These are phyloP conservation scores for Tetrapedia diversipes DNA, from an alignment of 2,888 invertebrate species.

Conservation along the genomic window DNA sequence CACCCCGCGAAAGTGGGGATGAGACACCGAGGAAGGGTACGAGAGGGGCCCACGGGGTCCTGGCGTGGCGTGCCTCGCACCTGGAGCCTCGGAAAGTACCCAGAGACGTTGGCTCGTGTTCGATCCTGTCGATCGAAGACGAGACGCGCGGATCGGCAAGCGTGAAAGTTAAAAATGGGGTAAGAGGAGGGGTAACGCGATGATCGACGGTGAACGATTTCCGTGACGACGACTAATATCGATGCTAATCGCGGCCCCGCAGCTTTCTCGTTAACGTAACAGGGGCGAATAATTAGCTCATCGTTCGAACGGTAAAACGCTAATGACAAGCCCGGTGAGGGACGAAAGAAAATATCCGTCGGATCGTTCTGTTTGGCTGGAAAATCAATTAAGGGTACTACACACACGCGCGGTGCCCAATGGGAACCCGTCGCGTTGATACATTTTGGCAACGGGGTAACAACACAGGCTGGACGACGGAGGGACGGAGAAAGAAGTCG, in stretches of 20 bases:
- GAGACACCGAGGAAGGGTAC: conserved; percentile 35
- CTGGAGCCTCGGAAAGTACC: conserved; percentile 60
- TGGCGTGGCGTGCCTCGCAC: conserved; percentile 62
- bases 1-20: conserved; percentile 22
- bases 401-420: background rate
- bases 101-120: conserved; percentile 51
- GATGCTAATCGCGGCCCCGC: no score
- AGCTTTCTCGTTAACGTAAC: no score
- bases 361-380: conserved; percentile 26
- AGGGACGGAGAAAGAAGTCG: conserved; percentile 36
- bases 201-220: background rate
- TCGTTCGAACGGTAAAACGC: background rate
- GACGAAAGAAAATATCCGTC: conserved; percentile 4
- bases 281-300: no score
- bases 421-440: conserved; percentile 50
- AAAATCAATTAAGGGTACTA: conserved; percentile 47
- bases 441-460: conserved; percentile 61
- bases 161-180: background rate
- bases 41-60: conserved; percentile 43
- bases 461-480: conserved; percentile 26
- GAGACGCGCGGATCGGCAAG: conserved; percentile 1
- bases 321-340: no score
- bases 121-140: conserved; percentile 49
- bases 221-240: no score
- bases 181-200: background rate